Conservation (phyloP, 2,797 vertebrate species). For the Thalassophryne amazonica region DNA sequence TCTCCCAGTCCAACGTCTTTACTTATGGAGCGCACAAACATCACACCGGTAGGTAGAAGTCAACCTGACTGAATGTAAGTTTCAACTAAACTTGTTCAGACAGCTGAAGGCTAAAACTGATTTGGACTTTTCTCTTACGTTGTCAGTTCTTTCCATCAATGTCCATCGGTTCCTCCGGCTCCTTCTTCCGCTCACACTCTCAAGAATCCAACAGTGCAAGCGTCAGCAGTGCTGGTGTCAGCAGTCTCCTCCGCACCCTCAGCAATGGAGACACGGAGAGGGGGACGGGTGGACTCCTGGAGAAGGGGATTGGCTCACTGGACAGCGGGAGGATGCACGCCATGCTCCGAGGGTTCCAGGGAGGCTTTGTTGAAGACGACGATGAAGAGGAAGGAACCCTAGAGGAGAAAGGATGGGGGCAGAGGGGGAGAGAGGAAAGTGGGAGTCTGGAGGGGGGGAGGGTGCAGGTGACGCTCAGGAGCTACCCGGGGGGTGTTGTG, state of each 20-base stretch:
- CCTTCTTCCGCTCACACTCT: constrained; percentile 97
- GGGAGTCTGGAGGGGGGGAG: constrained; percentile 61
- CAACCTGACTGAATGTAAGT: background rate
- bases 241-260: constrained; percentile 70
- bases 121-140: constrained; percentile 37
- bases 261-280: constrained; percentile 73
- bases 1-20: constrained; percentile 63
- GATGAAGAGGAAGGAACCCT: constrained; percentile 57
- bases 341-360: constrained; percentile 67
- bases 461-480: constrained; percentile 71
- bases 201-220: constrained; percentile 95
- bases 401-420: constrained; percentile 57
- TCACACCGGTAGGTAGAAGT: constrained; percentile 55
- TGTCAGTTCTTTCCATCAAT: constrained; percentile 91
- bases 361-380: constrained; percentile 61
- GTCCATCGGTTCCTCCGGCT: constrained; percentile 87
- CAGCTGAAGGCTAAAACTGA: background rate
- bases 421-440: constrained; percentile 52
- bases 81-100: background rate
- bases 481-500: constrained; percentile 62
- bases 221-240: constrained; percentile 88
- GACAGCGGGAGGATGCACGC: constrained; percentile 63
- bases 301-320: constrained; percentile 60
- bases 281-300: constrained; percentile 40
- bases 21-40: constrained; percentile 70